Percentiles rank a stretch among this genome's conserved stretches.
Evolutionary conservation across 1,140 invertebrate genomes (phyloP).

Genomic region (Zaprionus tsacasi): DNA sequence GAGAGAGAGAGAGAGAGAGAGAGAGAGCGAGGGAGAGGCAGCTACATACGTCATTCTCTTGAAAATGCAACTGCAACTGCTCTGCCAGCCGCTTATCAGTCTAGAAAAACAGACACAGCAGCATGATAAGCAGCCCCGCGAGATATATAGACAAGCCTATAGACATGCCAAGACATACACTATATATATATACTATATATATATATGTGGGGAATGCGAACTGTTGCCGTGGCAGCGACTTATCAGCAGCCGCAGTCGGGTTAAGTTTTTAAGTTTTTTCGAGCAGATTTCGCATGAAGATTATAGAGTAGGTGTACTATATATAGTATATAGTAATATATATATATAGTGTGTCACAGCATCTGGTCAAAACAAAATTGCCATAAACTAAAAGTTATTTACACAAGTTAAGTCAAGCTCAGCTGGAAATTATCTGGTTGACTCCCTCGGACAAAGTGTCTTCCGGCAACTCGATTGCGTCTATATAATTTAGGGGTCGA

Average conservation of each 20-base stretch:
- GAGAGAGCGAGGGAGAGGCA: not conserved
- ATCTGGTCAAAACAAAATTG: slow-evolving; percentile 9
- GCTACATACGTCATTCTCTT: slow-evolving; percentile 1
- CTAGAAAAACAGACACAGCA: slow-evolving; percentile 2
- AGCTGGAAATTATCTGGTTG: not conserved
- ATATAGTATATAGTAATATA: not conserved
- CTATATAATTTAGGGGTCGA: not conserved
- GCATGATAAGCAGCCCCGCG: not conserved
- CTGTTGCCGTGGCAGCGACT: slow-evolving; percentile 4
- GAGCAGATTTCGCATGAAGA: not conserved
- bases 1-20: not conserved
- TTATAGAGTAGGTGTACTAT: not conserved
- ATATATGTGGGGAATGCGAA: not conserved
- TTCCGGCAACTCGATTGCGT: not conserved
- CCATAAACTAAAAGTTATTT: slow-evolving; percentile 8
- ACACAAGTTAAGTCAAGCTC: not conserved
- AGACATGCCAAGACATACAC: not conserved
- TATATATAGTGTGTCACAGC: not conserved
- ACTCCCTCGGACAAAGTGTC: not conserved
- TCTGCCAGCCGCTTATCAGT: not conserved
- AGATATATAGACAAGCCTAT: slow-evolving; percentile 8
- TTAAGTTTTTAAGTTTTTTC: not conserved
- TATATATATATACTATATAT: not conserved
- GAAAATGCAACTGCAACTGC: slow-evolving; percentile 5
- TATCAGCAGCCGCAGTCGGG: slow-evolving; percentile 20